Evolutionary conservation across 2,888 invertebrate genomes (phyloP), one percentile per base, ranked within the genome.

Genomic region (Pharmacophagus antenor): DNA sequence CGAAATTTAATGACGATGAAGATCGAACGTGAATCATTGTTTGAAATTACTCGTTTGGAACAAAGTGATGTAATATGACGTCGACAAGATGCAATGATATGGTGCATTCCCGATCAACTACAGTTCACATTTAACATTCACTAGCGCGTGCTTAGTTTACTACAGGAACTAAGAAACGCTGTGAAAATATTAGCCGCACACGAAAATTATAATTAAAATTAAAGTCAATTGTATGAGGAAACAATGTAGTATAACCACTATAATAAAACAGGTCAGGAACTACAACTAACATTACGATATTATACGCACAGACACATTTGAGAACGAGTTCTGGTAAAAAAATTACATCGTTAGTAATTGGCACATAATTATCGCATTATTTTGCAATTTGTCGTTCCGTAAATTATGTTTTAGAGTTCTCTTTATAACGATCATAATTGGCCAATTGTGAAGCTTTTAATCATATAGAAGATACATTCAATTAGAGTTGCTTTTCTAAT

Each of bases 71-170:
- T 20, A 61, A 64, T 20, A 48, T 63, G 64, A 63, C 10, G 48
- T 67, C 64, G 70, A 66, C 70, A 77, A 71, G 74, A 74, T 79
- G 78, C 74, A 77, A 70, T 69, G 70, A 70, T 50, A 69, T 74
- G 73, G 76, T 70, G 73, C 85, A 85, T 85, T 85, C 80, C 76
- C 74, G 72, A 73, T 63, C 72, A n/a, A 73, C 87, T 86, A 89
- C 84, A 85, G 84, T 85, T 84, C 85, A 88, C 88, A 89, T 85
- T 84, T 82, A 85, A 84, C 84, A 84, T 75, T 71, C 72, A 76
- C 65, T 68, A 73, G 69, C 68, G 74, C 79, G 75, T 74, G 77
- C 74, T 72, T 67, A 70, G 77, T 71, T 75, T 76, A 74, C 68
- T 72, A 72, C 72, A 55, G n/a, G 37, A 55, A 53, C 50, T 57